phyloP scores from a whole-genome alignment of 2,113 vertebrate genomes.

The Charadrius vociferus region DNA sequence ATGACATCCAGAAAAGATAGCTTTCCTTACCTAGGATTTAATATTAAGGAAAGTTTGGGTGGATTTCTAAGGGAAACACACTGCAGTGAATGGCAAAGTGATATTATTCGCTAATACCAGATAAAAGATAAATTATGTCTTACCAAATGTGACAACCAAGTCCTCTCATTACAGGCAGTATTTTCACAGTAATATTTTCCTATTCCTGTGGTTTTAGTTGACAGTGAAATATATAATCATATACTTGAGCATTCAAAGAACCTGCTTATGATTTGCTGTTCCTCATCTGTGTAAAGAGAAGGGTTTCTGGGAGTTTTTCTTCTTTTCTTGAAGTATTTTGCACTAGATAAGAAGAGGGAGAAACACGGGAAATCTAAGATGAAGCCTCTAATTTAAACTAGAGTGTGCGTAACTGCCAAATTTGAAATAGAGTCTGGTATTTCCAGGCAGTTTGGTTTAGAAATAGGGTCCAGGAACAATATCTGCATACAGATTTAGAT shows the following conservation, averaged over 20 bases:
- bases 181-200: constrained; percentile 47
- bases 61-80: background rate
- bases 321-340: background rate
- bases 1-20: background rate
- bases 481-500: background rate
- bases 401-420: background rate
- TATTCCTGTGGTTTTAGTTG: constrained; percentile 36
- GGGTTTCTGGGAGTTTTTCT: background rate
- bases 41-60: background rate
- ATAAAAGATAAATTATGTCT: constrained; percentile 40
- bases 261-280: constrained; percentile 42
- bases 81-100: background rate
- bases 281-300: background rate
- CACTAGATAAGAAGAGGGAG: background rate
- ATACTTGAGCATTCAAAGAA: constrained; percentile 25
- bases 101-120: constrained; percentile 10
- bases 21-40: background rate
- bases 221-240: constrained; percentile 44
- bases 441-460: background rate
- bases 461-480: background rate
- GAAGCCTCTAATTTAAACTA: background rate
- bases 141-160: constrained; percentile 44
- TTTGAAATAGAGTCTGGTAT: background rate
- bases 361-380: constrained; percentile 22
- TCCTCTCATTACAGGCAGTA: constrained; percentile 40